These are phyloP conservation scores for Mormoops blainvillei DNA, from an alignment of 2,113 vertebrate genomes.

Conservation along the genomic window DNA sequence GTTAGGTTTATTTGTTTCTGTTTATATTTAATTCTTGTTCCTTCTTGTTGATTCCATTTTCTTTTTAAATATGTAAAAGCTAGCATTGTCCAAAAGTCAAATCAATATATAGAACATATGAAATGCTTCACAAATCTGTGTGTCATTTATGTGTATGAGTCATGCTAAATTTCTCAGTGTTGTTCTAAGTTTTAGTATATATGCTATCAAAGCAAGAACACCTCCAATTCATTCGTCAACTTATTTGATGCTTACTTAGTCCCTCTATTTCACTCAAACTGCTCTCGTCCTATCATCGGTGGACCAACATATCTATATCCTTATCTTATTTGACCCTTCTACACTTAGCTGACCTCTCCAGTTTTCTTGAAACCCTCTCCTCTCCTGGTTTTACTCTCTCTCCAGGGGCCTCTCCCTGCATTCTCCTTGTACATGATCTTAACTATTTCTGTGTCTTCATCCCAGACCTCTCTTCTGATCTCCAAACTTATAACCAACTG, in stretches of 20 bases:
- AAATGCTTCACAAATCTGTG: neutral
- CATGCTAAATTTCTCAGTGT: neutral
- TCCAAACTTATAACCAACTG: neutral
- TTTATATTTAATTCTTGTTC: neutral
- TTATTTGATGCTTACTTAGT: neutral
- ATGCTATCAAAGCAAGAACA: neutral
- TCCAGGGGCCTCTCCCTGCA: neutral
- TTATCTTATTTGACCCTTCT: neutral
- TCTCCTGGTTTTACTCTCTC: neutral
- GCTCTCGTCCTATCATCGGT: neutral
- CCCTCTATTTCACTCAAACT: neutral
- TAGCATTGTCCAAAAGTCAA: constrained; percentile 3
- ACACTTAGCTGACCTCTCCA: neutral
- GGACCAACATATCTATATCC: neutral
- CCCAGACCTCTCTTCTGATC: neutral
- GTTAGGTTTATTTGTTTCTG: neutral
- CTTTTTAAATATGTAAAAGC: no score
- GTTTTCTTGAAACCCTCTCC: neutral
- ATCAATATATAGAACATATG: neutral
- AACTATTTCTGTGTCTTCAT: neutral
- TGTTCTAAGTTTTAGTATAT: neutral
- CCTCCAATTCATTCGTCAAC: constrained; percentile 5
- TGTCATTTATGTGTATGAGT: neutral
- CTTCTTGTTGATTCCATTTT: neutral
- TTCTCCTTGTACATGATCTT: neutral